Percentiles rank a stretch among this genome's conserved stretches.
Conservation (phyloP, 1,140 invertebrate genomes). For the Drosophila quadrilineata region DNA sequence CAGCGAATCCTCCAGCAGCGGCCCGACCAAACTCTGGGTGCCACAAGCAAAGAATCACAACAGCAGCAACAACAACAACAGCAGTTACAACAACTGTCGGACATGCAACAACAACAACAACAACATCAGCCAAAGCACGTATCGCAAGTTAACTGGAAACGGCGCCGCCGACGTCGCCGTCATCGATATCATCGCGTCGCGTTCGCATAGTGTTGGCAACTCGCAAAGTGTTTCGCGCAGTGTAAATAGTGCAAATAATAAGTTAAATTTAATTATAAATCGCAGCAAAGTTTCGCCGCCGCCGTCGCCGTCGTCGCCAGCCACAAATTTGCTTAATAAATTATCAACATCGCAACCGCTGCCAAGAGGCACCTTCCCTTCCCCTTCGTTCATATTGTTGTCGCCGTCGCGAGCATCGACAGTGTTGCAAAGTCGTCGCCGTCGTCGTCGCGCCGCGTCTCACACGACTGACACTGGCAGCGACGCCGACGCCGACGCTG, state of each 20-base stretch:
- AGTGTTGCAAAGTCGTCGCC: background rate
- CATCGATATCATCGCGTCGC: background rate
- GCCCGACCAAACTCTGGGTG: slow-evolving; percentile 8
- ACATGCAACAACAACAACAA: slow-evolving; percentile 44
- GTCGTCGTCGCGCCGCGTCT: slow-evolving; percentile 58
- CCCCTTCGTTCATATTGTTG: background rate
- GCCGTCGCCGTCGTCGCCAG: slow-evolving; percentile 49
- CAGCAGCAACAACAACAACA: slow-evolving; percentile 1
- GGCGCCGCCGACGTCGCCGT: slow-evolving; percentile 16
- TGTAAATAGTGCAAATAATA: slow-evolving; percentile 79
- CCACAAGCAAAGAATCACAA: slow-evolving; percentile 7
- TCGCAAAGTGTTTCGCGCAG: slow-evolving; percentile 57
- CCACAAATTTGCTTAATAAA: slow-evolving; percentile 74
- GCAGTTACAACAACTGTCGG: slow-evolving; percentile 31
- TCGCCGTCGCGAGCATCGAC: slow-evolving; percentile 3
- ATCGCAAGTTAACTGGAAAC: slow-evolving; percentile 48
- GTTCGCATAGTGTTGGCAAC: slow-evolving; percentile 53
- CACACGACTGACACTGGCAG: slow-evolving; percentile 38
- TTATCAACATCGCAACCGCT: slow-evolving; percentile 56
- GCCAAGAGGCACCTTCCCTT: slow-evolving; percentile 34
- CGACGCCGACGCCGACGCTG: slow-evolving; percentile 11
- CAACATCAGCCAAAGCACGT: slow-evolving; percentile 2
- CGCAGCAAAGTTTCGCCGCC: slow-evolving; percentile 43
- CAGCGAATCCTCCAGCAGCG: slow-evolving; percentile 16
- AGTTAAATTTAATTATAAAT: slow-evolving; percentile 74